A percentile compares a stretch with the other conserved stretches of the same genome.
phyloP scores from a whole-genome alignment of 1,140 invertebrate genomes.

The Aphis craccivora region DNA sequence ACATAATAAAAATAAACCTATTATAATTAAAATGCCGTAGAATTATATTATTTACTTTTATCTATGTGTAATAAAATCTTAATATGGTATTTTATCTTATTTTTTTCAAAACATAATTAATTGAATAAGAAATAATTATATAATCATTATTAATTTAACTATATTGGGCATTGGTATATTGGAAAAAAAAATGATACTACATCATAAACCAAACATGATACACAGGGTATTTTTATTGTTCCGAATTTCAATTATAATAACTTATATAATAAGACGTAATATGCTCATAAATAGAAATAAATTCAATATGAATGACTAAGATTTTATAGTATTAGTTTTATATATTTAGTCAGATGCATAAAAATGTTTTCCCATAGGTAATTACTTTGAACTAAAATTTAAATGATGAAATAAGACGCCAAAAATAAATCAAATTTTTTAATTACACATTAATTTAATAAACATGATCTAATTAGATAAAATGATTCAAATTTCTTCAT shows the following conservation, averaged over 20 bases:
- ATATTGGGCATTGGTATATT: not conserved
- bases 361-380: too few relatives aligned
- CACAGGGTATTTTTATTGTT: not conserved
- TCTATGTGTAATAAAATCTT: slow-evolving; percentile 4
- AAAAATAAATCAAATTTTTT: not conserved
- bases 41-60: not conserved
- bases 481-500: not conserved
- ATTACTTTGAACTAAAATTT: too few relatives aligned
- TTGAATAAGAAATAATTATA: not conserved
- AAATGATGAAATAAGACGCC: not conserved
- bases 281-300: not conserved
- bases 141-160: not conserved
- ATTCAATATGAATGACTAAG: not conserved
- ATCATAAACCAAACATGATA: not conserved
- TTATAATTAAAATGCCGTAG: not conserved
- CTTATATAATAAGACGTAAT: not conserved
- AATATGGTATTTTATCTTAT: not conserved
- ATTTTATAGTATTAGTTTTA: not conserved
- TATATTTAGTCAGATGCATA: not conserved
- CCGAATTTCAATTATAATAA: not conserved
- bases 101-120: not conserved
- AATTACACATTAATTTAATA: not conserved
- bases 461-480: not conserved
- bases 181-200: not conserved
- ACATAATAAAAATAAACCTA: not conserved